Conservation (phyloP, 1,140 invertebrate species). For the Zophobas morio region DNA sequence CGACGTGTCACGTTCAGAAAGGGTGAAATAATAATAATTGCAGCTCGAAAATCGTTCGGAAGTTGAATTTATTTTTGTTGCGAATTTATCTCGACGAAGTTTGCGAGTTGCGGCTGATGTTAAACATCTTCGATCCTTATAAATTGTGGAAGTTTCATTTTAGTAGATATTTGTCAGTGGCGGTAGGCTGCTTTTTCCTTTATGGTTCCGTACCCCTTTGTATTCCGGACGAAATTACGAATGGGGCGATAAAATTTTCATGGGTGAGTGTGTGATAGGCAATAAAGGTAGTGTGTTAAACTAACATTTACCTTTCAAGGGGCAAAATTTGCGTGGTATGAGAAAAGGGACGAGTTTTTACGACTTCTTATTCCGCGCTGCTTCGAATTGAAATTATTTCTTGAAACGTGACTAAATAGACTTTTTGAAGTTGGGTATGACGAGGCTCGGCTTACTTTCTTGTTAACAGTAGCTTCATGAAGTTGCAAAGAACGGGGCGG, state of each 20-base stretch:
- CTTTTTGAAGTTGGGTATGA: too few species aligned
- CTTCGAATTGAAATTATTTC: too few species aligned
- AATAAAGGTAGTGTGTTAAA: constrained; percentile 19
- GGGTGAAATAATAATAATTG: constrained; percentile 20
- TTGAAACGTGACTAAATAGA: too few species aligned
- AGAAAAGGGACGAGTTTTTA: too few species aligned
- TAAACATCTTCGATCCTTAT: constrained; percentile 25
- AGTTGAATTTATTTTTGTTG: not conserved
- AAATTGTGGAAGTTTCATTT: constrained; percentile 24
- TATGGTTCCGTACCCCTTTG: not conserved
- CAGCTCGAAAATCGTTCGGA: not conserved
- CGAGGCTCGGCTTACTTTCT: too few species aligned
- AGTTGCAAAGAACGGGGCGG: too few species aligned
- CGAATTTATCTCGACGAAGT: not conserved
- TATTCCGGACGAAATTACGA: constrained; percentile 12
- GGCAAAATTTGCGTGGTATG: too few species aligned
- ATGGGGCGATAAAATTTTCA: constrained; percentile 22
- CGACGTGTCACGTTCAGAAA: constrained; percentile 9
- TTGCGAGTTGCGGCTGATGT: constrained; percentile 3
- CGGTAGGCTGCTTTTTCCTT: not conserved
- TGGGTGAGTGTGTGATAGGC: not conserved
- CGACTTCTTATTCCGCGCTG: too few species aligned
- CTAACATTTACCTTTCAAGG: not conserved
- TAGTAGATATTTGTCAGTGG: not conserved
- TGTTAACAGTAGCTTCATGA: too few species aligned